phyloP scores from a whole-genome alignment of 1,140 invertebrate species.

The Ruditapes philippinarum region DNA sequence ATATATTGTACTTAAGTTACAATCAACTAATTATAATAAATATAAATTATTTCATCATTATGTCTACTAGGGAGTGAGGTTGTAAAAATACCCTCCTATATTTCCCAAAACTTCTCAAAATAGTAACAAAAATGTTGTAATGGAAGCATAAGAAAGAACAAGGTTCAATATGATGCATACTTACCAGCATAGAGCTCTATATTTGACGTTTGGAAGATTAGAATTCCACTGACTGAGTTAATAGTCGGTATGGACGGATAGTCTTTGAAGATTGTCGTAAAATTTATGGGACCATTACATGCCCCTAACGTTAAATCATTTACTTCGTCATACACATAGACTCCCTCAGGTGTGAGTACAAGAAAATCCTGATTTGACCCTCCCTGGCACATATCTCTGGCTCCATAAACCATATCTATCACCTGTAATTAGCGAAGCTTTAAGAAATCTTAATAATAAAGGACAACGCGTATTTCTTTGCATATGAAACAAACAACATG shows the following conservation, averaged over 20 bases:
- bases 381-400: not conserved
- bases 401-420: not conserved
- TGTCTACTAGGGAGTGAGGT: no score
- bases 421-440: not conserved
- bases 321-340: conserved; percentile 2
- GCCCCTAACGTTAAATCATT: not conserved
- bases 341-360: not conserved
- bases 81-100: no score
- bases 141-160: no score
- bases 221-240: not conserved
- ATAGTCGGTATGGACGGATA: not conserved
- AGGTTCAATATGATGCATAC: no score
- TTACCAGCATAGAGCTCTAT: conserved; percentile 2
- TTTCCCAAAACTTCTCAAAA: no score
- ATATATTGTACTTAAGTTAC: no score
- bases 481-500: no score
- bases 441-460: no score
- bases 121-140: no score
- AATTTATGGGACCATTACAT: not conserved
- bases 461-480: no score
- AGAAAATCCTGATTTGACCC: not conserved
- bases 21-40: no score
- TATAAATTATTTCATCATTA: no score
- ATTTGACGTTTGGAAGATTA: not conserved
- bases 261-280: not conserved